Evolutionary conservation across 2,888 invertebrate species (phyloP).

Genomic region (Callimorpha dominula): DNA sequence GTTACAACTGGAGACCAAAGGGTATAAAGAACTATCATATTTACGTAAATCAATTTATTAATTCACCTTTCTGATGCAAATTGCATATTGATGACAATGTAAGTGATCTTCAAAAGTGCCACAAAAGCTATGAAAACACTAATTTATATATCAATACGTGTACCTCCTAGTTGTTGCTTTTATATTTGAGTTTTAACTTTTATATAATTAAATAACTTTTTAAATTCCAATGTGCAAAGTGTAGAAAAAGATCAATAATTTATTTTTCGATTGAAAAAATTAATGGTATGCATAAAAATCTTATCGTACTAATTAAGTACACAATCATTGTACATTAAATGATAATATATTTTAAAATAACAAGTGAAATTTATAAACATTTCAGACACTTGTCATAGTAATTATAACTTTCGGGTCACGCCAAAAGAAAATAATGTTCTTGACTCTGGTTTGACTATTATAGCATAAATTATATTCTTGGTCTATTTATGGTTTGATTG

Average conservation of each 20-base stretch:
- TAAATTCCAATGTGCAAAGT: conserved; percentile 42
- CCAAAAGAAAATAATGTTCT: background rate
- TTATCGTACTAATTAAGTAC: background rate
- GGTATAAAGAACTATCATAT: background rate
- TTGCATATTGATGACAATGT: background rate
- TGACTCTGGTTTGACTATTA: background rate
- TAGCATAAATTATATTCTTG: background rate
- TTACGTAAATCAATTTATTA: background rate
- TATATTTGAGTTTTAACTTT: background rate
- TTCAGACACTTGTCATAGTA: background rate
- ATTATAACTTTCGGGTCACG: background rate
- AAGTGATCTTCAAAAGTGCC: conserved; percentile 35
- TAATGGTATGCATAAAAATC: background rate
- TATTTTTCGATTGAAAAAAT: background rate
- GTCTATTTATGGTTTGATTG: too few species aligned
- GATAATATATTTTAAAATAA: background rate
- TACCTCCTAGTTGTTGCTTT: background rate
- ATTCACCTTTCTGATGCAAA: background rate
- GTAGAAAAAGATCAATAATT: conserved; percentile 20
- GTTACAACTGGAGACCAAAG: too few species aligned
- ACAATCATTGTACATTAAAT: background rate
- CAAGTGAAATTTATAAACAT: background rate
- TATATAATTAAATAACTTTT: conserved; percentile 12
- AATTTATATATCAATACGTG: background rate
- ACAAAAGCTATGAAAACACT: conserved; percentile 22